Conservation (phyloP, 1,140 invertebrate species). For the Gerris buenoi region DNA sequence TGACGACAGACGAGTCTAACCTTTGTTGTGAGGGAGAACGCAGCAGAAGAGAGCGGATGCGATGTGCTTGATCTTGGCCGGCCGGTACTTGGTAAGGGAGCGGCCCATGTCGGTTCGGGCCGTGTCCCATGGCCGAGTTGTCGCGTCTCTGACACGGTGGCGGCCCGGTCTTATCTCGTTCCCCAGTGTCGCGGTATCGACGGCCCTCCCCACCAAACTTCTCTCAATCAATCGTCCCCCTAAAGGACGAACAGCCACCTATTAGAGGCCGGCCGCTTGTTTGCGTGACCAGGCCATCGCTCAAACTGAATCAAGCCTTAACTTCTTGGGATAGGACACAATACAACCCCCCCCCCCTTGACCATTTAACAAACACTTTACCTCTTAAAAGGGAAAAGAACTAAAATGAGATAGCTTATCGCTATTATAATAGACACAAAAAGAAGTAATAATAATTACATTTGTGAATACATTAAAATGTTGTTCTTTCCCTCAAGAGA, state of each 20-base stretch:
- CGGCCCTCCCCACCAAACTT: background rate
- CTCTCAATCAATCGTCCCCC: background rate
- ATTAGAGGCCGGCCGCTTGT: background rate
- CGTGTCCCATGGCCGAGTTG: background rate
- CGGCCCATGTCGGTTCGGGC: background rate
- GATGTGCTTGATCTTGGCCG: background rate
- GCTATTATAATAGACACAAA: too few species aligned
- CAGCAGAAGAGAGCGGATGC: background rate
- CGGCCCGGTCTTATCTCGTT: background rate
- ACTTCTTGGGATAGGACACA: background rate
- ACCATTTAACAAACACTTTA: too few species aligned
- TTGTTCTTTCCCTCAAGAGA: too few species aligned
- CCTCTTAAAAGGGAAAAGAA: too few species aligned
- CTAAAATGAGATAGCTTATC: too few species aligned
- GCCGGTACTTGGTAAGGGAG: background rate
- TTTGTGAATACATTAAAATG: too few species aligned
- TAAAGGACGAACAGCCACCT: background rate
- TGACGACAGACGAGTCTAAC: background rate
- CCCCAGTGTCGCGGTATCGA: background rate
- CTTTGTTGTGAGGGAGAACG: background rate
- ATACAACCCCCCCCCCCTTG: too few species aligned
- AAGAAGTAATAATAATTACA: too few species aligned
- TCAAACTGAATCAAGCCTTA: background rate
- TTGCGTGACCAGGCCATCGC: background rate
- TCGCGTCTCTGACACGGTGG: background rate